Evolutionary conservation across 2,797 vertebrate genomes (phyloP), one percentile per base, ranked within the genome.

Genomic region (Microcaecilia unicolor): DNA sequence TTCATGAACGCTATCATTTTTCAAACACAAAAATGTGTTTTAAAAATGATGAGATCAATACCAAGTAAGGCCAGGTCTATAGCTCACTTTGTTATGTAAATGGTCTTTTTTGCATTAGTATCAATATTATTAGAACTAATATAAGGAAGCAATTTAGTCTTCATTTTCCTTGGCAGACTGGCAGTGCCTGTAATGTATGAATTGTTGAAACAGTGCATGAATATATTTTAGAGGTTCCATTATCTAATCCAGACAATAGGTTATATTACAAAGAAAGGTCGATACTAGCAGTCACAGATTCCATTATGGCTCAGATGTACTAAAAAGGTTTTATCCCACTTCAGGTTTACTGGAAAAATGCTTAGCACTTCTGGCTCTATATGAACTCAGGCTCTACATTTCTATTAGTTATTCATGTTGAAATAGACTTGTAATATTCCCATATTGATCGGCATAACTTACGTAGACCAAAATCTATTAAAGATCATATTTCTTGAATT

Each of bases 261-360:
- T 73, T 61, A 57, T 48, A 16, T 34, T 22, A n/a, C n/a, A n/a
- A 44, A 48, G 44, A 44, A 45, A 63, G 64, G 73, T 76, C 70
- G 4, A 76, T 70, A 54, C 2, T 10, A 48, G 21, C 50, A 47
- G 63, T 63, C 53, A 53, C 34, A 46, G 53, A 37, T 59, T 64
- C 55, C 64, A 47, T 53, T 49, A 64, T 64, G 63, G 62, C 58
- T 61, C 69, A 68, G 56, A 70, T 68, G 70, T 61, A n/a, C n/a
- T 64, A 56, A 66, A 64, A 55, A 64, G 48, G 22, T 22, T 10
- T 32, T 37, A 25, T 18, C 40, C 44, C 53, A n/a, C n/a, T n/a
- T n/a, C n/a, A n/a, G n/a, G n/a, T n/a, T n/a, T n/a, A n/a, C n/a
- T n/a, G n/a, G n/a, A n/a, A n/a, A n/a, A n/a, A n/a, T n/a, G n/a